These are phyloP conservation scores for Larimichthys crocea DNA, from an alignment of 2,113 vertebrate genomes.

Conservation along the genomic window DNA sequence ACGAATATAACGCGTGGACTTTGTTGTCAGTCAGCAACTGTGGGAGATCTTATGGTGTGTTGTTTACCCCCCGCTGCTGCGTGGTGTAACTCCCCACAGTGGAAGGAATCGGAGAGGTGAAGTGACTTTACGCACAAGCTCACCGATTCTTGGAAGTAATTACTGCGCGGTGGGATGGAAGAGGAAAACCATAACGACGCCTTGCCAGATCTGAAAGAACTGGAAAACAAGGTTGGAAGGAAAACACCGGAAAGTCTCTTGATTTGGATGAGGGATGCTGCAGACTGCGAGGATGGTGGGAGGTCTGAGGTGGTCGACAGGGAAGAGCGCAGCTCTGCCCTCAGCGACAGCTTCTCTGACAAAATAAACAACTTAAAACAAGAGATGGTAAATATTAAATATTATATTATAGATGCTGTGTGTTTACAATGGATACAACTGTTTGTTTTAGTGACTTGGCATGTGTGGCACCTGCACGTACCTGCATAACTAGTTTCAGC, in stretches of 20 bases:
- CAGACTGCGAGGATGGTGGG: constrained; percentile 59
- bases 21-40: not conserved
- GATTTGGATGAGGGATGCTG: constrained; percentile 82
- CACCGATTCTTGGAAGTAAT: not conserved
- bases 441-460: not conserved
- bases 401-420: not conserved
- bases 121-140: constrained; percentile 35
- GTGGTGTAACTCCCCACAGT: not conserved
- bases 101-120: not conserved
- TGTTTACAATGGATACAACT: not conserved
- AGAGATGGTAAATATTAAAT: constrained; percentile 86
- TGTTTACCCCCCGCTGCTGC: not conserved
- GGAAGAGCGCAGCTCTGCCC: constrained; percentile 26
- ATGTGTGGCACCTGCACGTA: not conserved
- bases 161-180: constrained; percentile 60
- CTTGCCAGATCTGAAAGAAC: constrained; percentile 84
- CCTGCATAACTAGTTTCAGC: constrained; percentile 53
- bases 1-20: constrained; percentile 25
- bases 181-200: constrained; percentile 72
- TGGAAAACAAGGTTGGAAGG: constrained; percentile 88
- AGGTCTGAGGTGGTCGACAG: constrained; percentile 40
- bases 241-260: constrained; percentile 88
- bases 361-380: constrained; percentile 86
- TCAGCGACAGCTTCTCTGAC: constrained; percentile 72
- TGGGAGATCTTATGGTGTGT: not conserved